Evolutionary conservation across 1,140 invertebrate genomes (phyloP).

Genomic region (Drosophila novamexicana): DNA sequence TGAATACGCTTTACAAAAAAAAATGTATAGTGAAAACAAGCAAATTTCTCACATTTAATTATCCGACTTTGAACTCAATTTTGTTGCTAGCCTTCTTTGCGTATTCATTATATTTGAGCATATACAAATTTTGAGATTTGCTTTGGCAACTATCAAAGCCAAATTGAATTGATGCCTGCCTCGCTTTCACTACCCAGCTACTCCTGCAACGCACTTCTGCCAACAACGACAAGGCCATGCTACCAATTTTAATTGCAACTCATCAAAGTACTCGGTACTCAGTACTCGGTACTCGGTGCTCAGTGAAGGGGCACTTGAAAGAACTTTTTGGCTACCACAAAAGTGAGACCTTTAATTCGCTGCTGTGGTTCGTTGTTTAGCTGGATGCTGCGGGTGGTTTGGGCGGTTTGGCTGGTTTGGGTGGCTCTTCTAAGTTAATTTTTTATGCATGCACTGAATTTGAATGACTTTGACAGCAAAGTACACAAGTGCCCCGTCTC

Average conservation of each 20-base stretch:
- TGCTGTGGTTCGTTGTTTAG: slow-evolving; percentile 25
- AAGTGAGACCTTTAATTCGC: slow-evolving; percentile 54
- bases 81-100: background rate
- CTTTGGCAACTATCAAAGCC: slow-evolving; percentile 25
- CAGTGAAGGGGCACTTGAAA: slow-evolving; percentile 34
- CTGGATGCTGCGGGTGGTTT: background rate
- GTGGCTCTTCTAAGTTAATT: slow-evolving; percentile 53
- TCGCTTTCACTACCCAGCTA: background rate
- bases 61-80: background rate
- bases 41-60: no score
- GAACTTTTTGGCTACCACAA: slow-evolving; percentile 51
- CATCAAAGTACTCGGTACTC: slow-evolving; percentile 40
- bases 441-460: slow-evolving; percentile 68
- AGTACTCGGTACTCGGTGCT: slow-evolving; percentile 1
- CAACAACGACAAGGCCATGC: slow-evolving; percentile 44
- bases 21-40: no score
- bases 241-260: slow-evolving; percentile 61
- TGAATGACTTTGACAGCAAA: slow-evolving; percentile 65
- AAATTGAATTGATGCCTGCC: slow-evolving; percentile 12
- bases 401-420: slow-evolving; percentile 1
- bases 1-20: no score
- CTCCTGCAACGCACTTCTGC: background rate
- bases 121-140: slow-evolving; percentile 11
- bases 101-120: background rate
- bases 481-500: slow-evolving; percentile 50